Conservation (phyloP, 2,113 vertebrate genomes). For the Callipepla californica region DNA sequence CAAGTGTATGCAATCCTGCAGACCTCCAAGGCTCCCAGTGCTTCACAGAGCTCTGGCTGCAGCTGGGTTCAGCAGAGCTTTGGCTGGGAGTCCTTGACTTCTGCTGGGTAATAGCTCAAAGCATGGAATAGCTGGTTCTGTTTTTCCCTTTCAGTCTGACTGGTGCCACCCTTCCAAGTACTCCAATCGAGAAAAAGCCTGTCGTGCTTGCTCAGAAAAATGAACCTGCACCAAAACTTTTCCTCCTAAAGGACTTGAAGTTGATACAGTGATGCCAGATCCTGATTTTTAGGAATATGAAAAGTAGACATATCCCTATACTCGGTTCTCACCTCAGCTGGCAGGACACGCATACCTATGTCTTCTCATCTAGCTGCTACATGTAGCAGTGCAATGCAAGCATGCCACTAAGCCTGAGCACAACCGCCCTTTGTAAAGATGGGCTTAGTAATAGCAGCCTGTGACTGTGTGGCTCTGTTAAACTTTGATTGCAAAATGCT, state of each 20-base stretch:
- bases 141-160: background rate
- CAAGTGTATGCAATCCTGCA: rapidly evolving
- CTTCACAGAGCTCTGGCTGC: background rate
- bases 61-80: background rate
- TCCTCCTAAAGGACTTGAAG: background rate
- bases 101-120: background rate
- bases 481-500: background rate
- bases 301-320: background rate
- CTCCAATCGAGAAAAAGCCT: background rate
- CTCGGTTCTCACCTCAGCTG: background rate
- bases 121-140: background rate
- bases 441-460: background rate
- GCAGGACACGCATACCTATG: no score
- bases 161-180: background rate
- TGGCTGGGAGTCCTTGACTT: background rate
- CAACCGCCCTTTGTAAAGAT: background rate
- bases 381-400: rapidly evolving
- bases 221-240: background rate
- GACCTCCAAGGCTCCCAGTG: background rate
- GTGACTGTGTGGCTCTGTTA: background rate
- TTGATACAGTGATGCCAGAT: background rate
- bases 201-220: background rate
- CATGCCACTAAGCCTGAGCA: background rate
- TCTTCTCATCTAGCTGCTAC: background rate
- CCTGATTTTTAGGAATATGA: background rate